Percentiles rank a stretch among this genome's conserved stretches.
Evolutionary conservation across 2,797 vertebrate genomes (phyloP).

Genomic region (Premnoplex brunnescens): DNA sequence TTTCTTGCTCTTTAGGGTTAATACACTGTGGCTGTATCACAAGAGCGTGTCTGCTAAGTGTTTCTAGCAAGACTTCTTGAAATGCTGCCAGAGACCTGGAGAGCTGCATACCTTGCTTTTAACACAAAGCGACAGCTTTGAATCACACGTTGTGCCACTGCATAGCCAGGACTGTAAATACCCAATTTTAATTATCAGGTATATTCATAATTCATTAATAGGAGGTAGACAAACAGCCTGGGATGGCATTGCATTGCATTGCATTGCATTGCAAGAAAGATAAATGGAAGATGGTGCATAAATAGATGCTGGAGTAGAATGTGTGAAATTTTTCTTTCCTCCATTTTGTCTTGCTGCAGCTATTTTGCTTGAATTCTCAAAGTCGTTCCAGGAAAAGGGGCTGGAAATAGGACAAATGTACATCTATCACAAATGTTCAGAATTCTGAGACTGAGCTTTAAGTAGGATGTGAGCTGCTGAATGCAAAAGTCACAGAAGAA

Average conservation of each 20-base stretch:
- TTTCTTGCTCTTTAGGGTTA: background rate
- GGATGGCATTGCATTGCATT: background rate
- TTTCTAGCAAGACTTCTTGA: conserved; percentile 31
- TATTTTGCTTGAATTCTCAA: background rate
- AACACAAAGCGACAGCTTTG: background rate
- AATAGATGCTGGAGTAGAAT: background rate
- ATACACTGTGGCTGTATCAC: background rate
- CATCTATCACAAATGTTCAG: background rate
- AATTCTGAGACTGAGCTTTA: background rate
- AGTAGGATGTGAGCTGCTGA: background rate
- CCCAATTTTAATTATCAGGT: conserved; percentile 36
- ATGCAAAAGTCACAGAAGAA: background rate
- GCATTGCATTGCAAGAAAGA: background rate
- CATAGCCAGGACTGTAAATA: conserved; percentile 1
- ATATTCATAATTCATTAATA: conserved; percentile 50
- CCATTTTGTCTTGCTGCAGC: conserved; percentile 46
- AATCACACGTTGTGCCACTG: background rate
- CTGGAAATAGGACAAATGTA: conserved; percentile 8
- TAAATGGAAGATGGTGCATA: background rate
- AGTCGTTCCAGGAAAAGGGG: background rate
- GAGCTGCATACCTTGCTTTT: background rate
- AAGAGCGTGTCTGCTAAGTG: background rate
- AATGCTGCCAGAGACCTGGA: conserved; percentile 2
- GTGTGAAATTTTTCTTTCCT: conserved; percentile 13
- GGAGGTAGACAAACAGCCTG: background rate